These are phyloP conservation scores for Anarrhichthys ocellatus DNA, from an alignment of 2,113 vertebrate genomes.

Conservation along the genomic window DNA sequence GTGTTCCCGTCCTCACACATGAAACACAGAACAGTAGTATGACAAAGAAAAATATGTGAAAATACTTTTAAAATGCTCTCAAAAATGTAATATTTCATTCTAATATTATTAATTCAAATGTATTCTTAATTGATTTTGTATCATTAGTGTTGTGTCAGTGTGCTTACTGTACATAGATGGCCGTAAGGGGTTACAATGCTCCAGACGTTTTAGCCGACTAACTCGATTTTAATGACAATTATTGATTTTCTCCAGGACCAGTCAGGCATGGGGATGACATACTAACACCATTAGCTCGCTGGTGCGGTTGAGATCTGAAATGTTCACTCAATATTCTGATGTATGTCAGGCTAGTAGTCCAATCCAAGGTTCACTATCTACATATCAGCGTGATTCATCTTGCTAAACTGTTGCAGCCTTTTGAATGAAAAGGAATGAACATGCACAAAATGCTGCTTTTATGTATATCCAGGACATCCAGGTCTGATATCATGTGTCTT, in stretches of 20 bases:
- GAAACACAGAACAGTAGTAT: background rate
- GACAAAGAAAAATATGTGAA: background rate
- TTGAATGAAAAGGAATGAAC: background rate
- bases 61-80: background rate
- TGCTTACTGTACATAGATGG: constrained; percentile 7
- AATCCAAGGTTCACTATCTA: background rate
- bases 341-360: constrained; percentile 11
- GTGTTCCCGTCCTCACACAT: constrained; percentile 22
- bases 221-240: constrained; percentile 63
- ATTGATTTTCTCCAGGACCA: constrained; percentile 53
- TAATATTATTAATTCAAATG: too few species aligned
- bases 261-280: constrained; percentile 62
- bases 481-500: constrained; percentile 36
- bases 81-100: too few species aligned
- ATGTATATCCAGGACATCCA: constrained; percentile 6
- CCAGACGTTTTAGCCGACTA: constrained; percentile 57
- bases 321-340: constrained; percentile 46
- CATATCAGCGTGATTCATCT: constrained; percentile 10
- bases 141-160: constrained; percentile 4
- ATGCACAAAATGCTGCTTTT: constrained; percentile 20
- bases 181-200: constrained; percentile 16
- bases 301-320: constrained; percentile 50
- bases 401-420: constrained; percentile 8
- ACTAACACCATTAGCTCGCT: constrained; percentile 59
- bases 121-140: background rate